Percentiles rank a stretch among this genome's conserved stretches.
These are phyloP conservation scores for Pagetopsis macropterus DNA, from an alignment of 2,797 vertebrate genomes.

Conservation along the genomic window DNA sequence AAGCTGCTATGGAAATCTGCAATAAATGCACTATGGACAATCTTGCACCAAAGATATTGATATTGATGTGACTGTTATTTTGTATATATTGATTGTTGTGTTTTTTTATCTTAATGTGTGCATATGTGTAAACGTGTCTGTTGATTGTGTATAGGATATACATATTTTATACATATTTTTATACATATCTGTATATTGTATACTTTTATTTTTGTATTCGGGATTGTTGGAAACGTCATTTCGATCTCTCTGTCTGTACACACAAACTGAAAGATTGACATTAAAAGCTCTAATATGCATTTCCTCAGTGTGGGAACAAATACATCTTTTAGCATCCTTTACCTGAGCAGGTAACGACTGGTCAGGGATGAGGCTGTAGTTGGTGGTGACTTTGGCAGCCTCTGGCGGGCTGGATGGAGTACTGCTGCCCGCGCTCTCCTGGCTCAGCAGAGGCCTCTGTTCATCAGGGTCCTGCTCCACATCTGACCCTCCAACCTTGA, in stretches of 20 bases:
- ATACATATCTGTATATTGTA: no score
- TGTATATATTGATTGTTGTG: no score
- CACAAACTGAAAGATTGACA: not conserved
- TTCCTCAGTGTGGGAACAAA: not conserved
- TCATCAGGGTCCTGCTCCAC: conserved; percentile 68
- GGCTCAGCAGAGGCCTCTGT: conserved; percentile 76
- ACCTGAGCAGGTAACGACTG: conserved; percentile 74
- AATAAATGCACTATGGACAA: no score
- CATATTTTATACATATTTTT: no score
- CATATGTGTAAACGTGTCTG: no score
- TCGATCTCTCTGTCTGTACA: not conserved
- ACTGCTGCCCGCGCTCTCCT: conserved; percentile 29
- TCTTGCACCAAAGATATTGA: no score
- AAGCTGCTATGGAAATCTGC: no score
- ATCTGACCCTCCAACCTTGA: conserved; percentile 23
- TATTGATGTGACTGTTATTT: no score
- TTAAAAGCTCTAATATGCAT: not conserved
- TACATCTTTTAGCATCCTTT: not conserved
- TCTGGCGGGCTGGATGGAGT: conserved; percentile 45
- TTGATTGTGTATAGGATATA: no score
- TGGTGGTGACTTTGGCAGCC: conserved; percentile 67
- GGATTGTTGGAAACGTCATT: no score
- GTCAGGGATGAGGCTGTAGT: conserved; percentile 79
- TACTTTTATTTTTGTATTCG: no score
- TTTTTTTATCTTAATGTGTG: no score